Conservation (phyloP, 2,888 invertebrate species). For the Crioceris asparagi region DNA sequence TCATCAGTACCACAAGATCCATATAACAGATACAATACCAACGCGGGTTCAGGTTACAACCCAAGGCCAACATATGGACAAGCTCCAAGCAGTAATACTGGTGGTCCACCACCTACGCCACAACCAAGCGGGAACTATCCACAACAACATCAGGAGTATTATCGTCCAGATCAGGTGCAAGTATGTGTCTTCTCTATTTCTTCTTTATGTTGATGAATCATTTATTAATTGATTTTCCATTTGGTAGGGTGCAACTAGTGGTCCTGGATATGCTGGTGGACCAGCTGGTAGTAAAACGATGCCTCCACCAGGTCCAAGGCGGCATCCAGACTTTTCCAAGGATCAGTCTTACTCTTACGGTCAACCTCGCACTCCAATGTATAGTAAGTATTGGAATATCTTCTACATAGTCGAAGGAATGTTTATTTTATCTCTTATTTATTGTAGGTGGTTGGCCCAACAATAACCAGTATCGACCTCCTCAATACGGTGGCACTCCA, state of each 20-base stretch:
- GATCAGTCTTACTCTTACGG: constrained; percentile 57
- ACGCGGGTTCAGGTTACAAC: constrained; percentile 28
- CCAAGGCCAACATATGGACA: constrained; percentile 35
- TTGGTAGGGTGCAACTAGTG: constrained; percentile 31
- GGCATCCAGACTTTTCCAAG: constrained; percentile 76
- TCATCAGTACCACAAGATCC: constrained; percentile 32
- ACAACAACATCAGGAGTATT: constrained; percentile 46
- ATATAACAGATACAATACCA: constrained; percentile 34
- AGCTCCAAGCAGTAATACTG: constrained; percentile 32
- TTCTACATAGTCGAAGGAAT: too few relatives aligned
- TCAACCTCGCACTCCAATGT: constrained; percentile 53
- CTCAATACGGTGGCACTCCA: constrained; percentile 33
- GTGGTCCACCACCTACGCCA: constrained; percentile 38
- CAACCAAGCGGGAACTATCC: constrained; percentile 39
- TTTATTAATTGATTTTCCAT: neutral
- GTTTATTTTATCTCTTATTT: too few relatives aligned
- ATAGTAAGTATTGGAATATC: constrained; percentile 45
- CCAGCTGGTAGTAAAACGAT: constrained; percentile 44
- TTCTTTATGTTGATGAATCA: neutral
- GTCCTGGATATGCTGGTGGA: constrained; percentile 35
- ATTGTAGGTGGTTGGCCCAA: constrained; percentile 53
- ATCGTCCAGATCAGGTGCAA: constrained; percentile 39
- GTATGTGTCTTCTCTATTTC: constrained; percentile 8
- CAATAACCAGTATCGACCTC: constrained; percentile 46
- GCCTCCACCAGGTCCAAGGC: constrained; percentile 57